phyloP scores from a whole-genome alignment of 1,140 invertebrate species.

The Penaeus japonicus region DNA sequence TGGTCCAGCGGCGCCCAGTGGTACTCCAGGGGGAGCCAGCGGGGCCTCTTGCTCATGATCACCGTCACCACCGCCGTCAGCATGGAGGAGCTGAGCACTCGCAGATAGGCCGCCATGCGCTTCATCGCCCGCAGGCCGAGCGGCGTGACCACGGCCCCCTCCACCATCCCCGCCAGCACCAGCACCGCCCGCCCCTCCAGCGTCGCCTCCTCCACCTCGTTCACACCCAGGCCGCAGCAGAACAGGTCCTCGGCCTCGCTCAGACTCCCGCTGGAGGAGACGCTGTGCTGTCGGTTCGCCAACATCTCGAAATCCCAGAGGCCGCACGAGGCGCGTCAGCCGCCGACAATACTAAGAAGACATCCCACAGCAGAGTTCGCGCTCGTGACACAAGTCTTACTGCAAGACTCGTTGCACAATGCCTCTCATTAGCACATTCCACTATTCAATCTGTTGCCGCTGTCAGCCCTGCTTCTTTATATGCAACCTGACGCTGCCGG shows the following conservation, averaged over 20 bases:
- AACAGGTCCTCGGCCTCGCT: not conserved
- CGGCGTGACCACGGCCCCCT: constrained; percentile 28
- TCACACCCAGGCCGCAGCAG: not conserved
- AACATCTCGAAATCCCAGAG: not conserved
- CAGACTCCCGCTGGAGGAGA: not conserved
- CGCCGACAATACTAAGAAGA: no score
- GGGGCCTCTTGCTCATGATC: constrained; percentile 20
- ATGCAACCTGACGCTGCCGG: no score
- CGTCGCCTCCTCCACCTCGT: not conserved
- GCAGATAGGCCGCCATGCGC: constrained; percentile 26
- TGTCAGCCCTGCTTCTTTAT: no score
- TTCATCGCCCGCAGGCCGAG: not conserved
- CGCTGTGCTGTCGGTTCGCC: not conserved
- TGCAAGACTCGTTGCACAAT: not conserved
- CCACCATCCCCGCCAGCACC: constrained; percentile 36
- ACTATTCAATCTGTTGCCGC: not conserved
- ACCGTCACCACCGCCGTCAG: constrained; percentile 29
- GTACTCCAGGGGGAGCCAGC: constrained; percentile 44
- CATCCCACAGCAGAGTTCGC: not conserved
- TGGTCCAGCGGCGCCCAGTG: constrained; percentile 48
- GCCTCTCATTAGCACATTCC: not conserved
- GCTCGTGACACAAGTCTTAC: not conserved
- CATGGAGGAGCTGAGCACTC: not conserved
- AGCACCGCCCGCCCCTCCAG: constrained; percentile 11
- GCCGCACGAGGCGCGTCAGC: not conserved